Evolutionary conservation across 53 echinoderm and acorn worm genomes (phyloP).

Genomic region (Temnopleurus reevesii): DNA sequence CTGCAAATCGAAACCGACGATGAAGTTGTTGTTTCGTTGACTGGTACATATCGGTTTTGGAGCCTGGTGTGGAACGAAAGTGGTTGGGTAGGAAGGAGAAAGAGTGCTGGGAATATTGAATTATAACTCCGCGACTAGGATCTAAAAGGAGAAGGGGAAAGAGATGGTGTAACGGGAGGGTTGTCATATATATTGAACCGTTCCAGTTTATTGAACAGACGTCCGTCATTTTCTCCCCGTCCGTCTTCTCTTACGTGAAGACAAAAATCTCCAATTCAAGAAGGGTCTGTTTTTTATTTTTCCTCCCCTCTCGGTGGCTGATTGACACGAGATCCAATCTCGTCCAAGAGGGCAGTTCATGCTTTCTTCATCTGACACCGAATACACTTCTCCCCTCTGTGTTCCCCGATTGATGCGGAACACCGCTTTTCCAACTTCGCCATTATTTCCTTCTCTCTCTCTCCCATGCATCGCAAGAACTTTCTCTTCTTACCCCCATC

Average conservation of each 20-base stretch:
- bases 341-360: conserved; percentile 55
- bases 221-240: conserved; percentile 48
- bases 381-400: conserved; percentile 59
- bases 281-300: conserved; percentile 57
- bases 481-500: conserved; percentile 45
- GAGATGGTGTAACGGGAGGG: not conserved
- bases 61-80: not conserved
- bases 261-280: conserved; percentile 59
- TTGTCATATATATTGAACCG: conserved; percentile 62
- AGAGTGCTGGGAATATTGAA: conserved; percentile 53
- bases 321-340: conserved; percentile 59
- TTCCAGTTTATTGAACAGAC: conserved; percentile 62
- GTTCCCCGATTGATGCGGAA: conserved; percentile 56
- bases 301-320: conserved; percentile 28
- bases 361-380: conserved; percentile 59
- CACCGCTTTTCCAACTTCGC: conserved; percentile 47
- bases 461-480: conserved; percentile 43
- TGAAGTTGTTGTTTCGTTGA: not conserved
- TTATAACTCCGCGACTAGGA: conserved; percentile 45
- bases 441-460: conserved; percentile 31
- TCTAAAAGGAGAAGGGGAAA: not conserved
- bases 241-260: conserved; percentile 34
- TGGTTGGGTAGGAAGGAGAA: conserved; percentile 32
- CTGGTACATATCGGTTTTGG: conserved; percentile 6
- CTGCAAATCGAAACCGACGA: conserved; percentile 11